Evolutionary conservation across 92 coral and sea anemone species (phyloP), one percentile per base, ranked within the genome.

Genomic region (Porites cylindrica): DNA sequence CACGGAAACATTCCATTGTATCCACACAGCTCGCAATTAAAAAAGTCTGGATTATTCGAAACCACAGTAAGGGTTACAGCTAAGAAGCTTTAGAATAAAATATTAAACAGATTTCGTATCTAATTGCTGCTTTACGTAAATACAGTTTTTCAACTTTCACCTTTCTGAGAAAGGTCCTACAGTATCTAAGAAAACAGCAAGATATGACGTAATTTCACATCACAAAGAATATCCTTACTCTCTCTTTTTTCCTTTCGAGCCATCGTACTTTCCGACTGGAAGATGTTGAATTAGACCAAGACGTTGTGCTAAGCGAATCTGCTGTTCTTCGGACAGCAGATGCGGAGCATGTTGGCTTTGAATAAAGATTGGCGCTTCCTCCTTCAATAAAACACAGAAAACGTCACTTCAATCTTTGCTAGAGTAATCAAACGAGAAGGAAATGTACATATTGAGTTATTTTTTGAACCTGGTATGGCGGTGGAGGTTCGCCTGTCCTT

Each of bases 301-400:
- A 58, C 99, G 96, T 38, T 97, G 99, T 0, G 99, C 99, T 86
- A 97, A 81, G 73, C 99, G 99, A 72, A 97, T 97, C 89, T 97
- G 99, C 79, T 97, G 99, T 70, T 97, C 99, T 91, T 97, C 99
- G 10, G 99, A 97, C 16, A 97, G 91, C 21, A 97, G 88, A 75
- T 95, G 99, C 58, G 99, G 99, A 53, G 99, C 98, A 64, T 94
- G 96, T 78, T 97, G 99, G 86, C 99, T 95, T 90, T 97, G 99
- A 80, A 97, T 97, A 86, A 89, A 97, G 70, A 95, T 95, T 62
- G 99, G 99, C 21, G 99, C 96, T 82, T 97, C 99, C 88, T 97
- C 99, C 99, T 97, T 78, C 38, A 43, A 76, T 26, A 53, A 76
- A 84, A 74, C 32, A 77, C 51, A 77, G 11, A 23, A 47, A 13